Evolutionary conservation across 1,140 invertebrate species (phyloP), one percentile per base, ranked within the genome.

Genomic region (Drosophila willistoni): DNA sequence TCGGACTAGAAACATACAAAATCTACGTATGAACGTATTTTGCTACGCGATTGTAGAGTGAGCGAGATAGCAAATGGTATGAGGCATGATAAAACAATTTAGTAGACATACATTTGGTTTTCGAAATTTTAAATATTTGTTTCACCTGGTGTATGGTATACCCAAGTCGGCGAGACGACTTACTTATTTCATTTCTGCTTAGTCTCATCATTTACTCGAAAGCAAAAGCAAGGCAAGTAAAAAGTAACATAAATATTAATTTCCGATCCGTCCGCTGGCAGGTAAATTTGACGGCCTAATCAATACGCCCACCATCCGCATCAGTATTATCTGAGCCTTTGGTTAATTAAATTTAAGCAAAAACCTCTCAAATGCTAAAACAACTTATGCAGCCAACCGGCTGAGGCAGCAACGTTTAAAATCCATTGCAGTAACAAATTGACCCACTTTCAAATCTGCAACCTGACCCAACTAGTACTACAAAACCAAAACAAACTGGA

Each of bases 401-500:
- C 64, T 63, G 34, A 56, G 61, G 68, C 74, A 64, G 63, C 70
- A 60, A 57, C 72, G 64, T 70, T 79, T 64, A 74, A 85, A 79
- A 87, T 89, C 74, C 83, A 87, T 80, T 89, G 83, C 84, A 70
- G 84, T 89, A 83, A 85, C 76, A 90, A 90, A 90, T 82, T 90
- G 86, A 90, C 86, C 86, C 80, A 90, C 86, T 86, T 90, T 90
- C 79, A 70, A 90, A 90, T 86, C 79, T 90, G 86, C 86, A 90
- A 90, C 86, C 86, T 90, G 86, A 90, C 86, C 86, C 86, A 90
- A 90, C 86, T 90, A 64, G 66, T 77, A 62, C 9, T 36, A 39
- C 61, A 69, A 77, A 57, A 64, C 60, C 70, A 87, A 89, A 89
- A 86, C 82, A 86, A 86, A 79, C 79, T 86, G 64, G 77, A 61